Evolutionary conservation across 2,888 invertebrate genomes (phyloP), one percentile per base, ranked within the genome.

Genomic region (Phengaris arion): DNA sequence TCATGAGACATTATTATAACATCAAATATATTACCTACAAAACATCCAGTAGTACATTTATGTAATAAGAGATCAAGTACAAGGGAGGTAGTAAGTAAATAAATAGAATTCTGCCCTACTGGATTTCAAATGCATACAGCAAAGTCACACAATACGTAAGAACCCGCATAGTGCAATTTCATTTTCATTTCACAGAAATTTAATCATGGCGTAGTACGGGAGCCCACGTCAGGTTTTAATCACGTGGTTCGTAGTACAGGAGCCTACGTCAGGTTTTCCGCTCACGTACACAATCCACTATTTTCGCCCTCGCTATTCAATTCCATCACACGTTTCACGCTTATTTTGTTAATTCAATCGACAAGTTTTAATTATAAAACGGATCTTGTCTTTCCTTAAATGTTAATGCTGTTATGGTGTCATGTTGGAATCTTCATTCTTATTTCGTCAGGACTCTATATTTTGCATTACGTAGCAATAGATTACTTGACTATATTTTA

Each of bases 161-260:
- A 59, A 59, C 59, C 59, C 15, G 57, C 57, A 22, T 15, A 59
- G 59, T 59, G 59, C 59, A 59, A 59, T 59, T 59, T 59, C 22
- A 59, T 59, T 59, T 59, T 59, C 59, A 59, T 59, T 59, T 59
- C 59, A 22, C 59, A 59, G 59, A 59, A 57, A 59, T 59, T 59
- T 59, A 59, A 59, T 59, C 59, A 59, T 9, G 59, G 10, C 59
- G 59, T 22, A 22, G 59, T 22, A 57, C 4, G 10, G 22, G 59
- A 59, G 59, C 59, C 59, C 5, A 59, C 59, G 59, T 10, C 59
- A 59, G 59, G 22, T 59, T 59, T 57, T 15, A 59, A 59, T 59
- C 22, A 22, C 22, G 59, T 59, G 59, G 59, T 59, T 59, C 59
- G 59, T 59, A 59, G 59, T 59, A 22, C 59, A 59, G 59, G 59